These are phyloP conservation scores for Thaumatotibia leucotreta DNA, from an alignment of 1,140 invertebrate genomes.

Conservation along the genomic window DNA sequence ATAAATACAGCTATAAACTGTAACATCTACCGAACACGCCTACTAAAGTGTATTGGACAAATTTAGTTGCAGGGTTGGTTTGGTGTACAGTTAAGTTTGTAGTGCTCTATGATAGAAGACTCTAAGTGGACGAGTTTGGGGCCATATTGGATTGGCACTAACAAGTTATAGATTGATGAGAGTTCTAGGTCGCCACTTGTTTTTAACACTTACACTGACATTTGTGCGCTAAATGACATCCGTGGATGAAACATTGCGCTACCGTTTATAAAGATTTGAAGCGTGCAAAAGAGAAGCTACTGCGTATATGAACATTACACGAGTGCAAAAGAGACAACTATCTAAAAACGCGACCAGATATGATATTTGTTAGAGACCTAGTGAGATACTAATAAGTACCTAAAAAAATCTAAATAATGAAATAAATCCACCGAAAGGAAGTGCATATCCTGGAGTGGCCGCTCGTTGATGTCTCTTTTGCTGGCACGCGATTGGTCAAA, in stretches of 20 bases:
- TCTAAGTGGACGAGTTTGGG: background rate
- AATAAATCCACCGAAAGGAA: too few relatives aligned
- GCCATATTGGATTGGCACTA: background rate
- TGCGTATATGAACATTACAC: too few relatives aligned
- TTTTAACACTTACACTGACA: background rate
- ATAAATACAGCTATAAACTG: background rate
- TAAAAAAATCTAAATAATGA: too few relatives aligned
- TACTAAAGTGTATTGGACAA: background rate
- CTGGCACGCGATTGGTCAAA: too few relatives aligned
- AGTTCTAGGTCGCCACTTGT: background rate
- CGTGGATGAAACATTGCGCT: background rate
- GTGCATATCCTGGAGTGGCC: too few relatives aligned
- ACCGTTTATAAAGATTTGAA: too few relatives aligned
- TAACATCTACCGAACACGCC: background rate
- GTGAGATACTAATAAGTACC: too few relatives aligned
- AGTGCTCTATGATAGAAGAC: background rate
- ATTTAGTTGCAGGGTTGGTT: background rate
- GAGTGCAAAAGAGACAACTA: too few relatives aligned
- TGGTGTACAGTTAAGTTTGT: background rate
- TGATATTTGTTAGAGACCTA: too few relatives aligned
- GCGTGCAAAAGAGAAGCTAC: too few relatives aligned
- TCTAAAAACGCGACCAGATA: too few relatives aligned
- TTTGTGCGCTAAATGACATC: background rate
- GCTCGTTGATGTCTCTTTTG: too few relatives aligned
- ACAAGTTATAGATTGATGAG: background rate